Conservation (phyloP, 1,140 invertebrate genomes). For the Magallana ariakensis region DNA sequence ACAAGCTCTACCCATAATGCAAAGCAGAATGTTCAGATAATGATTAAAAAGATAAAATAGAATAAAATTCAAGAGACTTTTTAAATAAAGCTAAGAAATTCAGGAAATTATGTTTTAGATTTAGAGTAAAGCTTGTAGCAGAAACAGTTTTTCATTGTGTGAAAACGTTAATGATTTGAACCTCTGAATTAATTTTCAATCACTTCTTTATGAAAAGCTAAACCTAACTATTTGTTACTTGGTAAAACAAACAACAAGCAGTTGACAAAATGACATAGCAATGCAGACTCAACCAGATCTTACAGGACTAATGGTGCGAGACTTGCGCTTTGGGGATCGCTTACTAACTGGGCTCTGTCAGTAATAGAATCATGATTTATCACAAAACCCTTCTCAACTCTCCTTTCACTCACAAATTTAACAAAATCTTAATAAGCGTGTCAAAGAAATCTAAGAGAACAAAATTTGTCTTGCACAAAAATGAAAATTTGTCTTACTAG, state of each 20-base stretch:
- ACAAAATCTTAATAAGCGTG: too few species aligned
- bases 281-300: background rate
- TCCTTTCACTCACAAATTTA: too few species aligned
- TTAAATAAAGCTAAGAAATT: background rate
- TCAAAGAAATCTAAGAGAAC: too few species aligned
- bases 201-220: background rate
- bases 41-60: background rate
- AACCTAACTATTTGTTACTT: constrained; percentile 3
- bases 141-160: background rate
- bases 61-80: background rate
- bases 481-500: too few species aligned
- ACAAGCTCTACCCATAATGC: constrained; percentile 37
- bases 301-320: constrained; percentile 20
- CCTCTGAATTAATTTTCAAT: background rate
- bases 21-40: background rate
- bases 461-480: too few species aligned
- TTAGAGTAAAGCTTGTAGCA: constrained; percentile 29
- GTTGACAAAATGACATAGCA: constrained; percentile 22
- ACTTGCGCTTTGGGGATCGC: constrained; percentile 28
- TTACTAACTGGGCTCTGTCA: background rate
- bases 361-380: background rate
- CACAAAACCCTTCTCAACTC: too few species aligned
- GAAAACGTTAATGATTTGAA: constrained; percentile 1
- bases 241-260: constrained; percentile 26
- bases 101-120: background rate